Evolutionary conservation across 2,797 vertebrate species (phyloP).

Genomic region (Enteromius mattozi): DNA sequence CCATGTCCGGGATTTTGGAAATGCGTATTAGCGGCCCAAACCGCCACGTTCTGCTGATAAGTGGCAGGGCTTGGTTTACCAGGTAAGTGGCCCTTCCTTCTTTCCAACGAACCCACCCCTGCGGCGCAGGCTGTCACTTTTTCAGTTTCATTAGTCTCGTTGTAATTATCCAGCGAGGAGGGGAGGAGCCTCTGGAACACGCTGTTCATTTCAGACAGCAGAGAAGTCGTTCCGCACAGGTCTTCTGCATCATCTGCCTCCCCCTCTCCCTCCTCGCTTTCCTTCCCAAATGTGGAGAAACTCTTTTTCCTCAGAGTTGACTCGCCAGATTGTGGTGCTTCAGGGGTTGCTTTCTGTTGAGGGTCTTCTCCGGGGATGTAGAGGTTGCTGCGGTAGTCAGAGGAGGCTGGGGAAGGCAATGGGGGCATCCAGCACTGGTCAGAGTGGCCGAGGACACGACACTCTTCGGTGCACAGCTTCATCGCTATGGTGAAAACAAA

Average conservation of each 20-base stretch:
- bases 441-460: conserved; percentile 93
- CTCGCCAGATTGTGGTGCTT: conserved; percentile 72
- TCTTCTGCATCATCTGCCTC: conserved; percentile 78
- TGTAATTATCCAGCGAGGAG: conserved; percentile 85
- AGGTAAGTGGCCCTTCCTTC: conserved; percentile 86
- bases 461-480: conserved; percentile 95
- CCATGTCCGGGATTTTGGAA: conserved; percentile 91
- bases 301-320: conserved; percentile 86
- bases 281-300: conserved; percentile 97
- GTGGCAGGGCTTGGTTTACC: conserved; percentile 83
- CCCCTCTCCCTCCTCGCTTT: conserved; percentile 76
- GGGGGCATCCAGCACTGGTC: conserved; percentile 99
- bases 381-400: conserved; percentile 94
- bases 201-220: conserved; percentile 95
- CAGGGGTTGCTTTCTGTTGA: conserved; percentile 75
- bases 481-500: conserved; percentile 78
- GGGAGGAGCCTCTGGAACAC: conserved; percentile 95
- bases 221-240: conserved; percentile 83
- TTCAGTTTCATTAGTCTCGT: conserved; percentile 83
- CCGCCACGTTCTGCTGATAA: conserved; percentile 92
- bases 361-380: conserved; percentile 96
- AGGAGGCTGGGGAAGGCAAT: conserved; percentile 83
- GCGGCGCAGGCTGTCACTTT: conserved; percentile 70
- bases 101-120: conserved; percentile 84
- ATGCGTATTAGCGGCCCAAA: conserved; percentile 96